Percentiles rank a stretch among this genome's conserved stretches.
These are phyloP conservation scores for Ailurus styani DNA, from an alignment of 2,113 vertebrate species.

Conservation along the genomic window DNA sequence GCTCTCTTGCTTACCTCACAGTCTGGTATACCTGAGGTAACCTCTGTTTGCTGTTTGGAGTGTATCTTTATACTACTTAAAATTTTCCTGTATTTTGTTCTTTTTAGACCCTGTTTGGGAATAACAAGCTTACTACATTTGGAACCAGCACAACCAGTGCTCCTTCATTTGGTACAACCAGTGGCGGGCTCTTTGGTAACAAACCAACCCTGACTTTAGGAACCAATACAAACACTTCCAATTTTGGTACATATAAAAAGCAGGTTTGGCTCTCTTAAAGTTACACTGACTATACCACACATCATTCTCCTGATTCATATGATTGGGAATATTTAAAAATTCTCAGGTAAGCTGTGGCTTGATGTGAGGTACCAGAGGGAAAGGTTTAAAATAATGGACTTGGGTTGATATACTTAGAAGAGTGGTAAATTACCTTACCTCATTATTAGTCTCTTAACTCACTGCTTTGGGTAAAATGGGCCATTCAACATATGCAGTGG, in stretches of 20 bases:
- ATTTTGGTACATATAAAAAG: conserved; percentile 80
- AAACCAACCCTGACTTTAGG: conserved; percentile 86
- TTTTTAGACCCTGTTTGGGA: conserved; percentile 91
- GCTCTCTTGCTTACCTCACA: neutral
- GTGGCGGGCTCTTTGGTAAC: conserved; percentile 92
- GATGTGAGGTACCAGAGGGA: neutral
- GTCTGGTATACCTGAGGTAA: neutral
- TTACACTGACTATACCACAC: conserved; percentile 68
- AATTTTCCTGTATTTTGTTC: neutral
- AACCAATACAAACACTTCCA: conserved; percentile 83
- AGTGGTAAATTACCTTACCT: neutral
- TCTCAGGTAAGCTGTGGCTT: conserved; percentile 16
- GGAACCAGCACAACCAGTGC: conserved; percentile 95
- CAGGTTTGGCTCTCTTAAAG: conserved; percentile 36
- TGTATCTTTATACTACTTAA: neutral
- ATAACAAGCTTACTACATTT: conserved; percentile 91
- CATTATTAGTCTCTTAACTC: neutral
- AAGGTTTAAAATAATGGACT: neutral
- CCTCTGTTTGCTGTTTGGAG: neutral
- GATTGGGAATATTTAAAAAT: conserved; percentile 21
- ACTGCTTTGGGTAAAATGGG: conserved; percentile 30
- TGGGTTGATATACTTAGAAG: neutral
- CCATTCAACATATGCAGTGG: neutral
- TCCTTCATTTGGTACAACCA: conserved; percentile 90
- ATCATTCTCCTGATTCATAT: conserved; percentile 32